Conservation (phyloP, 2,888 invertebrate species). For the Cacoxenus indagator region DNA sequence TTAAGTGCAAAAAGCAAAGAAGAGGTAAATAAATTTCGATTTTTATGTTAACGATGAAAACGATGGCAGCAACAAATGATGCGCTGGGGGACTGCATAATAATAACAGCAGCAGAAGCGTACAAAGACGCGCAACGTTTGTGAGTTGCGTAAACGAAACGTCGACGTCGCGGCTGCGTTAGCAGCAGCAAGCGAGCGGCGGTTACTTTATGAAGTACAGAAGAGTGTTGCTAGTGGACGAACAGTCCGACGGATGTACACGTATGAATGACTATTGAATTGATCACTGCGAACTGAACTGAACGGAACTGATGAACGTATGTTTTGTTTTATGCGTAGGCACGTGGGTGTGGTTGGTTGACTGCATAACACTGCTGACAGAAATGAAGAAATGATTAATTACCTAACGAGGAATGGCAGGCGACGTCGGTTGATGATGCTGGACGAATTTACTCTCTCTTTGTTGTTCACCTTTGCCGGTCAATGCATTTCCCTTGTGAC, state of each 20-base stretch:
- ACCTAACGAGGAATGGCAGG: too few species aligned
- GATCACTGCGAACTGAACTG: background rate
- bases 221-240: background rate
- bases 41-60: slow-evolving; percentile 60
- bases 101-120: background rate
- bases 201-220: background rate
- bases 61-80: slow-evolving; percentile 32
- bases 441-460: too few species aligned
- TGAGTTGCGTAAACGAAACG: background rate
- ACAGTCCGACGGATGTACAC: background rate
- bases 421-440: too few species aligned
- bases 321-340: too few species aligned
- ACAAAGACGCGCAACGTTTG: background rate
- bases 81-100: too few species aligned
- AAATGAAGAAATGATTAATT: too few species aligned
- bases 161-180: background rate
- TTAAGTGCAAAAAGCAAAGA: slow-evolving; percentile 37
- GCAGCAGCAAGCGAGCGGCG: background rate
- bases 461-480: too few species aligned
- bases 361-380: too few species aligned
- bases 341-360: too few species aligned
- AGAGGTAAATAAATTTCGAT: slow-evolving; percentile 55
- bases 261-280: background rate
- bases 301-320: background rate
- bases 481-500: too few species aligned